Evolutionary conservation across 2,113 vertebrate species (phyloP), one percentile per base, ranked within the genome.

Genomic region (Kobus ellipsiprymnus): DNA sequence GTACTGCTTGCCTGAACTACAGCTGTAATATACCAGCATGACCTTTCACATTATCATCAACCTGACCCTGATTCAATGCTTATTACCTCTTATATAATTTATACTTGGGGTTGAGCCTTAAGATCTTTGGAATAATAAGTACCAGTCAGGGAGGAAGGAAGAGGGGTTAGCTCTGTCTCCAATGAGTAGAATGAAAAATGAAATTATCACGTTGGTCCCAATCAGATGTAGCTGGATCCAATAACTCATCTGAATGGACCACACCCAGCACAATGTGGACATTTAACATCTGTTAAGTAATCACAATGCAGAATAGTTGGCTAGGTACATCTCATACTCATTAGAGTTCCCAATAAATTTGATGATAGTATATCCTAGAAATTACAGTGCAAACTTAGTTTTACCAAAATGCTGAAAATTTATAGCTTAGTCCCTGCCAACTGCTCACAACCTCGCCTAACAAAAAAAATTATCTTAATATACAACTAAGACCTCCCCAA

Each of bases 391-490:
- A 82, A 91, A 95, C 85, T 95, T 44, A 40, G 33, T 90, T 85
- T 89, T 87, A 85, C 36, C 36, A 89, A 91, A 36, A 88, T 67
- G 27, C 52, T 88, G 50, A 84, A 95, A 77, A 90, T 85, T 60
- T 64, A 87, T 16, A 54, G 57, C 33, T 46, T 44, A 77, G 40
- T 90, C 29, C 36, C 33, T 82, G 21, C 36, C 90, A 90, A 92
- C 10, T 95, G 59, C 29, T 97, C 52, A 91, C 36, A 93, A 83
- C 85, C 59, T 87, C 33, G 62, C 11, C 29, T 90, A 93, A 96
- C 62, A 88, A 97, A 97, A 97, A 91, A 78, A 7, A 85, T 46
- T 81, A 85, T 54, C 71, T 92, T 93, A 57, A 84, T 52, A 91
- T 60, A 82, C 7, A 74, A 94, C 23, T 90, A 67, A 85, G 48